Conservation (phyloP, 2,113 vertebrate species). For the Solenodon paradoxus region DNA sequence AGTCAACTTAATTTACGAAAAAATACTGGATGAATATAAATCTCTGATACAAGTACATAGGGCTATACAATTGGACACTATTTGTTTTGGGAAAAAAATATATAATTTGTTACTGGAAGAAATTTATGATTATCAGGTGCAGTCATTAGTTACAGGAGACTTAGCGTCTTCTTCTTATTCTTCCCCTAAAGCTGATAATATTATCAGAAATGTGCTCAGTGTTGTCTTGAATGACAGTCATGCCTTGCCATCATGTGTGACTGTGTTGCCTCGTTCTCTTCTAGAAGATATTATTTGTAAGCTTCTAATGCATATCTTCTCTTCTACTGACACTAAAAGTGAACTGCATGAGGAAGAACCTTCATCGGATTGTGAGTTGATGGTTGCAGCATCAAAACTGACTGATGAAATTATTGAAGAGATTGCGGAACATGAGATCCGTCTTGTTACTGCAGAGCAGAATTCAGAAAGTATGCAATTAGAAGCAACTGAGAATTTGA, state of each 20-base stretch:
- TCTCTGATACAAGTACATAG: slow-evolving; percentile 53
- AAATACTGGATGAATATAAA: slow-evolving; percentile 59
- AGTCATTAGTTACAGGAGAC: slow-evolving; percentile 68
- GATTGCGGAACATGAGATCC: slow-evolving; percentile 72
- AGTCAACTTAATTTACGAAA: slow-evolving; percentile 61
- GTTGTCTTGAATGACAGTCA: slow-evolving; percentile 18
- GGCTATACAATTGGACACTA: slow-evolving; percentile 54
- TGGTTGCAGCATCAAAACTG: slow-evolving; percentile 50
- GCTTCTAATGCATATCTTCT: slow-evolving; percentile 48
- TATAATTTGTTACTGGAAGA: slow-evolving; percentile 70
- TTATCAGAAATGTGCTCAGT: slow-evolving; percentile 64
- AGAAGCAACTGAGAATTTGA: slow-evolving; percentile 48
- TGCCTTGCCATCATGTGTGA: slow-evolving; percentile 49
- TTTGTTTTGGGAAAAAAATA: slow-evolving; percentile 65
- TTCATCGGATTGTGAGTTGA: slow-evolving; percentile 7
- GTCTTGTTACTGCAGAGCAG: slow-evolving; percentile 38
- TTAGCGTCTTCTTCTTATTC: slow-evolving; percentile 49
- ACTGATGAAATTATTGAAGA: slow-evolving; percentile 71
- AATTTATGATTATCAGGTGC: slow-evolving; percentile 72
- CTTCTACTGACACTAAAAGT: background rate
- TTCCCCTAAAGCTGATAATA: slow-evolving; percentile 57
- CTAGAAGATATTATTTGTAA: slow-evolving; percentile 66
- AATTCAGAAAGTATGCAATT: background rate
- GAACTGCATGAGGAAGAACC: background rate
- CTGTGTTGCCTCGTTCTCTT: slow-evolving; percentile 59